These are phyloP conservation scores for Dasyprocta punctata DNA, from an alignment of 2,113 vertebrate genomes.

Conservation along the genomic window DNA sequence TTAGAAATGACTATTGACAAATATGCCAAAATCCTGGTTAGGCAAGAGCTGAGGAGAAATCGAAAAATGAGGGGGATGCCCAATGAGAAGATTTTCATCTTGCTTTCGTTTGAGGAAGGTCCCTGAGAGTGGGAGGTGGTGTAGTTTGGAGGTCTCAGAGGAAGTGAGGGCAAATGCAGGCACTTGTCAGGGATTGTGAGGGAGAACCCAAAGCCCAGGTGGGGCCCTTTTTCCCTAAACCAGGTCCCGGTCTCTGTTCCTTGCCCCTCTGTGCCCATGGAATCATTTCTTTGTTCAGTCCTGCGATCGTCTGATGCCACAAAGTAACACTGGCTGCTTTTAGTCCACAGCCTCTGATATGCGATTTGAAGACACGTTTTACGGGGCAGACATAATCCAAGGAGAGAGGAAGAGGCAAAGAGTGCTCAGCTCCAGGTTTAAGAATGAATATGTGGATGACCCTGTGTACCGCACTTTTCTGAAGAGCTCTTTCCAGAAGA, in stretches of 20 bases:
- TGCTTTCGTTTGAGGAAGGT: neutral
- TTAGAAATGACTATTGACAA: neutral
- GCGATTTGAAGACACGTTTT: conserved; percentile 97
- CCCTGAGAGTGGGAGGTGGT: too few species aligned
- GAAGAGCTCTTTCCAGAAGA: conserved; percentile 90
- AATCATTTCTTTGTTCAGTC: neutral
- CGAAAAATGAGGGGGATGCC: neutral
- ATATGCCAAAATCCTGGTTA: neutral
- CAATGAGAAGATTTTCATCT: neutral
- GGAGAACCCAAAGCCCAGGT: neutral
- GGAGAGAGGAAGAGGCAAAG: conserved; percentile 95
- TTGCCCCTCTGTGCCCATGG: neutral
- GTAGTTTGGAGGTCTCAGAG: neutral
- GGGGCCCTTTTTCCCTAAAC: neutral
- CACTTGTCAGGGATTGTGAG: neutral
- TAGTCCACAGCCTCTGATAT: conserved; percentile 98
- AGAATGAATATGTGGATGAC: conserved; percentile 95
- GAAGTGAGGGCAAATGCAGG: neutral
- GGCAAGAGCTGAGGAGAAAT: neutral
- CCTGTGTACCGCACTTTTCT: conserved; percentile 92
- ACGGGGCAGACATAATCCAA: conserved; percentile 89
- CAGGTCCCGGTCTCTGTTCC: neutral
- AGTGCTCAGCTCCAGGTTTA: conserved; percentile 95
- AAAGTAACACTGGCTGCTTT: conserved; percentile 74
- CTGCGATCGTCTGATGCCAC: neutral